A percentile compares a stretch with the other conserved stretches of the same genome.
These are phyloP conservation scores for Druceiella hillmani DNA, from an alignment of 2,888 invertebrate genomes.

Conservation along the genomic window DNA sequence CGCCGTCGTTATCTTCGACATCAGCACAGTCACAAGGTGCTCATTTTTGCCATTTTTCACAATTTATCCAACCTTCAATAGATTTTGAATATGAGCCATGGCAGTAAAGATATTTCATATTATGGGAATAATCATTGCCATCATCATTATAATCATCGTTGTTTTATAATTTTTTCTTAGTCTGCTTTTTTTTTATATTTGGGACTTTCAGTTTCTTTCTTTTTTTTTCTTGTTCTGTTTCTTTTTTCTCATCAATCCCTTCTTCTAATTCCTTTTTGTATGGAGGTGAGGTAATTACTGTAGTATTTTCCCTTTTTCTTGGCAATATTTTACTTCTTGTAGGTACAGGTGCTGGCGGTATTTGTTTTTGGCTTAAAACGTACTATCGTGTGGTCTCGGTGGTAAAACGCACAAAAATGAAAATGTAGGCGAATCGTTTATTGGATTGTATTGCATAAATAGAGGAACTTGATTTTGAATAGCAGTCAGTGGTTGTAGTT, in stretches of 20 bases:
- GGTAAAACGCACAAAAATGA: too few species aligned
- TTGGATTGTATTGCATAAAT: too few species aligned
- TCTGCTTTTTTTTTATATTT: not conserved
- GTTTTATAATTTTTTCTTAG: not conserved
- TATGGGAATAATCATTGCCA: not conserved
- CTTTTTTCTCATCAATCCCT: too few species aligned
- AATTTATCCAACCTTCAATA: conserved; percentile 4
- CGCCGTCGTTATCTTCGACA: conserved; percentile 3
- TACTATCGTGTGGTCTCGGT: too few species aligned
- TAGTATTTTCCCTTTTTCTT: too few species aligned
- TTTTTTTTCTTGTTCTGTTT: conserved; percentile 1
- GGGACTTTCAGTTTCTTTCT: conserved; percentile 1
- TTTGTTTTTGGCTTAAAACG: too few species aligned
- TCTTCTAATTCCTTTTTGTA: conserved; percentile 3
- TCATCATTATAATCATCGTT: not conserved
- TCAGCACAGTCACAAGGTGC: conserved; percentile 3
- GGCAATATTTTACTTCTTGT: too few species aligned
- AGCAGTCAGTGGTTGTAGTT: too few species aligned
- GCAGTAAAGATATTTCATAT: conserved; percentile 2
- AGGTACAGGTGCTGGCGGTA: too few species aligned
- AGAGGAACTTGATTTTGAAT: too few species aligned
- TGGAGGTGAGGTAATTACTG: not conserved
- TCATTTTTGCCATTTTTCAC: not conserved
- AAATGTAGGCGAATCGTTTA: too few species aligned
- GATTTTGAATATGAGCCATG: conserved; percentile 1